phyloP scores from a whole-genome alignment of 1,140 invertebrate species.

The Ceratosolen solmsi region DNA sequence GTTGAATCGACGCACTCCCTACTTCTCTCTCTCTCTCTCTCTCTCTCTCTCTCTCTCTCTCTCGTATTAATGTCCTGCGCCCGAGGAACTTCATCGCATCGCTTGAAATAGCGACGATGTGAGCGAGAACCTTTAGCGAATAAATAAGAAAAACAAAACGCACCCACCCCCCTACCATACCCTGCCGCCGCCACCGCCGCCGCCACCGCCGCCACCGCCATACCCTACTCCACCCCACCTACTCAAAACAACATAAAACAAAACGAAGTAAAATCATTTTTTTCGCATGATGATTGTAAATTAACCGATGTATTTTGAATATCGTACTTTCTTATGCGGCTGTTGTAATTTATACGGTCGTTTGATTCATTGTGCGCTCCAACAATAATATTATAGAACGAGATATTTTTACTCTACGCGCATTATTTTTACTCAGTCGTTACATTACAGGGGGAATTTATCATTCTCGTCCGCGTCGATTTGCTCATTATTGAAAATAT shows the following conservation, averaged over 20 bases:
- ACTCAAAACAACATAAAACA: too few species aligned
- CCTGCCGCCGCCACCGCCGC: too few species aligned
- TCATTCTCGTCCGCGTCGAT: conserved; percentile 9
- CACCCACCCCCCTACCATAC: too few species aligned
- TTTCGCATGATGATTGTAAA: conserved; percentile 47
- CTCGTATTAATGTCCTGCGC: conserved; percentile 66
- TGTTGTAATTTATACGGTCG: conserved; percentile 44
- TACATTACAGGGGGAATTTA: background rate
- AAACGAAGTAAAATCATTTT: conserved; percentile 19
- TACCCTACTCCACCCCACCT: too few species aligned
- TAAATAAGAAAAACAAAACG: background rate
- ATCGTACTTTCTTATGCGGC: background rate
- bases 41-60: conserved; percentile 22
- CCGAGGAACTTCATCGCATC: conserved; percentile 50
- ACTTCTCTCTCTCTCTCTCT: conserved; percentile 19
- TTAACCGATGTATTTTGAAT: conserved; percentile 48
- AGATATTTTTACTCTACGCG: conserved; percentile 26
- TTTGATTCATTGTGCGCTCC: conserved; percentile 37
- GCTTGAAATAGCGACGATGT: conserved; percentile 19
- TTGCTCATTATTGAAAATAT: background rate
- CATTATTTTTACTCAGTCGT: conserved; percentile 7
- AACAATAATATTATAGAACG: conserved; percentile 23
- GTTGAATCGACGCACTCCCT: conserved; percentile 2
- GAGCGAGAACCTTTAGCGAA: background rate
- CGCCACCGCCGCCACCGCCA: too few species aligned